These are phyloP conservation scores for Conus betulinus DNA, from an alignment of 1,140 invertebrate genomes.

Conservation along the genomic window DNA sequence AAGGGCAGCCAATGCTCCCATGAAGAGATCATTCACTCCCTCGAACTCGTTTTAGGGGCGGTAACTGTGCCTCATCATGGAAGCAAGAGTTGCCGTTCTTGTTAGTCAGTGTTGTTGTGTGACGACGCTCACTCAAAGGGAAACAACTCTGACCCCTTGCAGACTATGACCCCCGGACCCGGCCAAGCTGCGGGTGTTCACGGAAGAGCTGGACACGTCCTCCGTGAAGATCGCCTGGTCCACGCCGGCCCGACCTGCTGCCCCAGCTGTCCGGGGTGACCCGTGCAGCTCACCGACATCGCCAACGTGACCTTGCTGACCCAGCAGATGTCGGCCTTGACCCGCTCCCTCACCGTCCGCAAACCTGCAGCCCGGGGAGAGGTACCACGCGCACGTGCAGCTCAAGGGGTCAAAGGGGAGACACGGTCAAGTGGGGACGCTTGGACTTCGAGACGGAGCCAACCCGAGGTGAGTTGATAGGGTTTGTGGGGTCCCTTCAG, in stretches of 20 bases:
- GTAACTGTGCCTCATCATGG: too few relatives aligned
- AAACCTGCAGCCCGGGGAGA: slow-evolving; percentile 34
- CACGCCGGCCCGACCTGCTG: slow-evolving; percentile 5
- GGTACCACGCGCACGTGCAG: slow-evolving; percentile 23
- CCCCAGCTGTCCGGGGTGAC: slow-evolving; percentile 1
- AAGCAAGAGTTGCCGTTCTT: too few relatives aligned
- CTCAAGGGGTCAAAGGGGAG: neutral
- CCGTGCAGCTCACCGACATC: slow-evolving; percentile 9
- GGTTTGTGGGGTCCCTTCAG: too few relatives aligned
- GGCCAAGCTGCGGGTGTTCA: slow-evolving; percentile 13
- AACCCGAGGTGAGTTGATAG: neutral
- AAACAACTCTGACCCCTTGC: too few relatives aligned
- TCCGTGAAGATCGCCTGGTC: slow-evolving; percentile 28
- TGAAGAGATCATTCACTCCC: too few relatives aligned
- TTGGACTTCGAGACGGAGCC: slow-evolving; percentile 19
- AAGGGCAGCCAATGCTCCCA: too few relatives aligned
- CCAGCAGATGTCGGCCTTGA: slow-evolving; percentile 30
- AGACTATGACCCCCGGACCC: neutral
- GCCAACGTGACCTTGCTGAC: slow-evolving; percentile 31
- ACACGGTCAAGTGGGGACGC: neutral
- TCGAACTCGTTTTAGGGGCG: too few relatives aligned
- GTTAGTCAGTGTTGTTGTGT: too few relatives aligned
- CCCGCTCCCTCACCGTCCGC: slow-evolving; percentile 29
- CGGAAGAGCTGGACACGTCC: slow-evolving; percentile 10
- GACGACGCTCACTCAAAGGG: too few relatives aligned